Evolutionary conservation across 1,140 invertebrate species (phyloP).

Genomic region (Bombus soroeensis): DNA sequence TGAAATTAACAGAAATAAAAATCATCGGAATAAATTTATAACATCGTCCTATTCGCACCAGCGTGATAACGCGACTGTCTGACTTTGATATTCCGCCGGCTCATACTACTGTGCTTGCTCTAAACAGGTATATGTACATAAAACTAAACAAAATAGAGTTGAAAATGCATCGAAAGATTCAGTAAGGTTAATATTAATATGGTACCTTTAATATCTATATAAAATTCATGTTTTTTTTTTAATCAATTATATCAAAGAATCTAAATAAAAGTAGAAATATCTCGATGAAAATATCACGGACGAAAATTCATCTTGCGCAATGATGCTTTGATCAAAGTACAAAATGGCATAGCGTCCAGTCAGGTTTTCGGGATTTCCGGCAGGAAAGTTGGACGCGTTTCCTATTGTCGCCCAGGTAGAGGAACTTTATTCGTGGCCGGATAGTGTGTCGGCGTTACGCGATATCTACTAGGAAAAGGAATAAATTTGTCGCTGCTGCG

Average conservation of each 20-base stretch:
- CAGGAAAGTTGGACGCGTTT: background rate
- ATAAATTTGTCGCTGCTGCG: slow-evolving; percentile 52
- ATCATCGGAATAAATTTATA: background rate
- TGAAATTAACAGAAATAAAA: no score
- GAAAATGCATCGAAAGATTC: background rate
- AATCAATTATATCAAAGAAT: background rate
- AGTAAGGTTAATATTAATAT: no score
- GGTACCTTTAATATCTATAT: no score
- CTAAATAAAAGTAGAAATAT: no score
- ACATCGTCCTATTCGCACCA: background rate
- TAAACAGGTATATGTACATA: background rate
- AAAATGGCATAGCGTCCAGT: background rate
- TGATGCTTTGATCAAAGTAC: background rate
- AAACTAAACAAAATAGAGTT: no score
- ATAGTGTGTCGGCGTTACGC: slow-evolving; percentile 50
- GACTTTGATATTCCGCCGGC: background rate
- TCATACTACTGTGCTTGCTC: background rate
- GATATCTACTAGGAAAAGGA: slow-evolving; percentile 55
- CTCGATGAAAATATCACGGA: background rate
- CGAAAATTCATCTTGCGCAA: background rate
- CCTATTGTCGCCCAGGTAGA: slow-evolving; percentile 16
- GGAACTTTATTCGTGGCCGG: slow-evolving; percentile 16
- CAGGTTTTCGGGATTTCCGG: background rate
- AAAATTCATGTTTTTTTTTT: no score
- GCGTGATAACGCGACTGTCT: background rate